Percentiles rank a stretch among this genome's conserved stretches.
Conservation (phyloP, 2,113 vertebrate species). For the Colaptes auratus region DNA sequence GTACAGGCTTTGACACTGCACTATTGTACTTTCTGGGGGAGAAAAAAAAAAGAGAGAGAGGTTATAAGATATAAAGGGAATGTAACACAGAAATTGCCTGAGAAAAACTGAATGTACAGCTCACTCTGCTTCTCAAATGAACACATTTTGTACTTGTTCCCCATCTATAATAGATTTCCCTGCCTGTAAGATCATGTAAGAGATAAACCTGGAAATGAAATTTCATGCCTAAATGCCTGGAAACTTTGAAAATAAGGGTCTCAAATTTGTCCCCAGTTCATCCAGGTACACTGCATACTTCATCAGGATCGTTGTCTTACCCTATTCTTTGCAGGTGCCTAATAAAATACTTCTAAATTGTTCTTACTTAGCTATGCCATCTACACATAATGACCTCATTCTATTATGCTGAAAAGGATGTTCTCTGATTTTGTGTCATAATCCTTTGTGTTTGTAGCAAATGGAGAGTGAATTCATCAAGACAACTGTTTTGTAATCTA, state of each 20-base stretch:
- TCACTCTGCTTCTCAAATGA: neutral
- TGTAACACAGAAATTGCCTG: neutral
- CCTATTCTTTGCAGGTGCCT: neutral
- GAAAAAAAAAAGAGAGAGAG: neutral
- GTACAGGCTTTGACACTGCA: neutral
- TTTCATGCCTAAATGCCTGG: slow-evolving; percentile 9
- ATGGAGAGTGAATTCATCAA: neutral
- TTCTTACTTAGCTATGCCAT: neutral
- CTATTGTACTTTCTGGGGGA: neutral
- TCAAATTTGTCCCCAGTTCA: neutral
- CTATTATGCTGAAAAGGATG: neutral
- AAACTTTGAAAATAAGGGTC: neutral
- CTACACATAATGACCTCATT: neutral
- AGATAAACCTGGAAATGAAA: slow-evolving; percentile 44
- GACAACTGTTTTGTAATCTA: neutral
- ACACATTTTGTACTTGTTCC: neutral
- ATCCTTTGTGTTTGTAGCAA: neutral
- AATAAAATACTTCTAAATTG: neutral
- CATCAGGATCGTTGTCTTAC: neutral
- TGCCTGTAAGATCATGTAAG: neutral
- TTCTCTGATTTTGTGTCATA: neutral
- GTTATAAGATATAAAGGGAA: neutral
- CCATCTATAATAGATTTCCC: neutral
- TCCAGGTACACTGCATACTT: neutral
- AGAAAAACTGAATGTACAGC: neutral